Conservation (phyloP, 2,113 vertebrate species). For the Xiphophorus couchianus region DNA sequence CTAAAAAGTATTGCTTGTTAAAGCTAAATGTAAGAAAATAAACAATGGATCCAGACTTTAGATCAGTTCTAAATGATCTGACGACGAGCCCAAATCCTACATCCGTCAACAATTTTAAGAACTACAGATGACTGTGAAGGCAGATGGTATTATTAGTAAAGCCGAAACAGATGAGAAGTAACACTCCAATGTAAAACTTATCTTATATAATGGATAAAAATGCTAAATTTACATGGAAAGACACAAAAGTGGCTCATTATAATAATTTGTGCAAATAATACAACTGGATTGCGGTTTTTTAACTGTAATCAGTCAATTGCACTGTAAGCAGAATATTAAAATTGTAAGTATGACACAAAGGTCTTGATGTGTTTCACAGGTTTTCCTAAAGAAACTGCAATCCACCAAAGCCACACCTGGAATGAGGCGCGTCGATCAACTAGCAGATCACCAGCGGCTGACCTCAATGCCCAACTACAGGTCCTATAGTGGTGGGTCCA, state of each 20-base stretch:
- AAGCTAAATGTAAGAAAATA: too few species aligned
- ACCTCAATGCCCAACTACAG: constrained; percentile 59
- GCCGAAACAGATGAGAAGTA: not conserved
- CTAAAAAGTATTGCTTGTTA: too few species aligned
- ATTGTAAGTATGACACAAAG: not conserved
- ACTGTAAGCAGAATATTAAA: not conserved
- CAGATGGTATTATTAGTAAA: not conserved
- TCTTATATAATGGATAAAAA: not conserved
- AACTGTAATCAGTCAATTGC: too few species aligned
- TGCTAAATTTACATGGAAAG: not conserved
- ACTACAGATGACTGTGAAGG: not conserved
- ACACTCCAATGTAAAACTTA: not conserved
- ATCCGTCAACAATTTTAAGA: too few species aligned
- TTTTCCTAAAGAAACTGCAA: constrained; percentile 90
- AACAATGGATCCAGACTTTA: too few species aligned
- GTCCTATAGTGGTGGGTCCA: constrained; percentile 72
- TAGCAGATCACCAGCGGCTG: constrained; percentile 89
- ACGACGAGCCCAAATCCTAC: too few species aligned
- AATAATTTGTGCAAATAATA: not conserved
- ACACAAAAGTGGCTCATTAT: not conserved
- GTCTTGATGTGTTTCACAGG: constrained; percentile 75
- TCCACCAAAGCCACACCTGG: constrained; percentile 89
- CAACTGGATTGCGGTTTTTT: too few species aligned
- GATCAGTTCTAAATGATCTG: too few species aligned
- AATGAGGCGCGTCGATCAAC: constrained; percentile 87